A percentile compares a stretch with the other conserved stretches of the same genome.
These are phyloP conservation scores for Neosalanx taihuensis DNA, from an alignment of 2,797 vertebrate genomes.

Conservation along the genomic window DNA sequence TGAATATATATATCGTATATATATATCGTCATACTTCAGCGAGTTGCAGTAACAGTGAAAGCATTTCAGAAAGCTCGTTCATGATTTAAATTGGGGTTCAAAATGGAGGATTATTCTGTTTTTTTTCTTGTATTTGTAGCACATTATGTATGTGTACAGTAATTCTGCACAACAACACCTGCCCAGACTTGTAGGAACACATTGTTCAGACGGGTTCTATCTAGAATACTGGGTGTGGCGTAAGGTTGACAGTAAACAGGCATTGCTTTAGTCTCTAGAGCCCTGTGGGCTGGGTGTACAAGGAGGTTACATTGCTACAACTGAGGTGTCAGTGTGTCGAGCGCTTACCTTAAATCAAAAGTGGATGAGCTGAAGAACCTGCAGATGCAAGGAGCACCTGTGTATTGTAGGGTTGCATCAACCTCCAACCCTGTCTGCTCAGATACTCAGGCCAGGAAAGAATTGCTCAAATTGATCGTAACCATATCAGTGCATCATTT, in stretches of 20 bases:
- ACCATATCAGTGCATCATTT: no score
- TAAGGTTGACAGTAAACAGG: neutral
- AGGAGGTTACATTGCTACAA: neutral
- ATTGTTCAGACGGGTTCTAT: neutral
- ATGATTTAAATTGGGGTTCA: neutral
- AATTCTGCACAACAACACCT: neutral
- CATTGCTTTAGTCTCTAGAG: neutral
- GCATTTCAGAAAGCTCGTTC: neutral
- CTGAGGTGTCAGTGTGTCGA: no score
- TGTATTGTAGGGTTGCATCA: no score
- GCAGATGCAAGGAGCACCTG: no score
- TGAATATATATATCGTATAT: no score
- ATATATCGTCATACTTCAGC: constrained; percentile 35
- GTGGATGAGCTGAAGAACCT: no score
- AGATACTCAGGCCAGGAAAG: no score
- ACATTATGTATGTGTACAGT: neutral
- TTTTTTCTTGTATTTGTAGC: neutral
- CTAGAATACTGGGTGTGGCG: constrained; percentile 3
- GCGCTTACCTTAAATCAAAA: no score
- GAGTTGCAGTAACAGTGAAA: constrained; percentile 28
- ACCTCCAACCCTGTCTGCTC: no score
- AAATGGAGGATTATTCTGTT: neutral
- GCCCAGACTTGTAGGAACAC: neutral
- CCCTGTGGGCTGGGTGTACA: neutral
- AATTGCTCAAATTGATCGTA: no score